Evolutionary conservation across 2,797 vertebrate genomes (phyloP), one percentile per base, ranked within the genome.

Genomic region (Australoheros facetus): DNA sequence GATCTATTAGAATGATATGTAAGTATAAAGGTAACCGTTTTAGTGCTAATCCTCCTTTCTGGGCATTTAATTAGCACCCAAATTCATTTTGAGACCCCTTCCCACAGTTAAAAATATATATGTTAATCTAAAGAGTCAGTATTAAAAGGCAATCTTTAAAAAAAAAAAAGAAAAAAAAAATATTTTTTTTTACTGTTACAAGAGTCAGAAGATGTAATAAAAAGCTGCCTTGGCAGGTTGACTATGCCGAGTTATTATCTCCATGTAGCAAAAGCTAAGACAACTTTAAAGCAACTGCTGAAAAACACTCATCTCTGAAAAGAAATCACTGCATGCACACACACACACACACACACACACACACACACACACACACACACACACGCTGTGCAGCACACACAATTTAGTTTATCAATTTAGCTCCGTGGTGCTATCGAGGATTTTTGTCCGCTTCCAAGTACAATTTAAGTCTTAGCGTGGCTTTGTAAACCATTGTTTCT

Each of bases 401-500:
- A 70, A 66, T 13, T 19, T 12, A 51, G 23, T 70, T 83, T 77
- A 85, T 82, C 60, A 79, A 28, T 83, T 81, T 82, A 66, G 37
- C 57, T 76, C 77, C 10, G 14, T 1, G 13, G 48, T 0, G 30
- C 54, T 73, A 42, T 78, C 26, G 23, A 75, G 42, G 71, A 76
- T 82, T 75, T 12, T 75, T 59, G 45, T 39, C 21, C 0, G 7
- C 81, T 66, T 82, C 7, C 69, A 83, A 66, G 82, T 71, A 56
- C 54, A 82, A 78, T 85, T 76, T 45, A 60, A 74, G 77, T 64
- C 57, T 78, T 54, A 70, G 48, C 10, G 1, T 42, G 37, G 69
- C 78, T 87, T 85, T 80, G 62, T 76, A 80, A 88, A 78, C 11
- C 83, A 71, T 59, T 81, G 79, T 85, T 79, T 54, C 45, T 16